Evolutionary conservation across 2,888 invertebrate genomes (phyloP), one percentile per base, ranked within the genome.

Genomic region (Galeopsomyia nigrocyanea): DNA sequence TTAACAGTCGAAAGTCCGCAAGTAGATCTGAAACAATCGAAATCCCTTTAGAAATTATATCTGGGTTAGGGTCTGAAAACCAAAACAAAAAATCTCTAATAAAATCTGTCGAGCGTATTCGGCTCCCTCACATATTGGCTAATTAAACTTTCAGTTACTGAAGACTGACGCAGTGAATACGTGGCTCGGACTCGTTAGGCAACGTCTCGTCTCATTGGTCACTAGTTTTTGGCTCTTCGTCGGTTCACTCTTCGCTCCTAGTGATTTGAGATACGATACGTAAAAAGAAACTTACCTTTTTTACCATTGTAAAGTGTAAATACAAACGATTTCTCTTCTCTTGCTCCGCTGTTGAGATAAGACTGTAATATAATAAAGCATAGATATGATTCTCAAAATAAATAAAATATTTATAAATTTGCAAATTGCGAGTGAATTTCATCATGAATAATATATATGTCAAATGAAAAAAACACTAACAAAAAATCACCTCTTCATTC

Each of bases 111-210:
- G 49, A 64, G 57, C 67, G 56, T 62, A 31, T 55, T 31, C 57
- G 51, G 68, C 39, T 58, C 49, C 50, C 50, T 61, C n/a, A 71
- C 51, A 74, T 63, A 61, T 39, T 57, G 62, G 69, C 51, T 71
- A 74, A 75, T 82, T 81, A 67, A 82, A 79, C 78, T 85, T 84
- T 82, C 83, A 84, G 84, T 84, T 82, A 73, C 78, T 80, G 77
- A 78, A 81, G 75, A 68, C 79, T 74, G 39, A 39, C 7, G 72
- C 79, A 77, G 80, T 78, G 78, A 79, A 77, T 74, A 77, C 80
- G 78, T 83, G 82, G 81, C 80, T 83, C 76, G 78, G 75, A 77
- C 78, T 77, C 72, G 74, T 82, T 76, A 77, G 79, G 77, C 79
- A 80, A 77, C 80, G 79, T 71, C 79, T 85, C 80, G 77, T 80